Percentiles rank a stretch among this genome's conserved stretches.
Evolutionary conservation across 1,140 invertebrate species (phyloP).

Genomic region (Achroia grisella): DNA sequence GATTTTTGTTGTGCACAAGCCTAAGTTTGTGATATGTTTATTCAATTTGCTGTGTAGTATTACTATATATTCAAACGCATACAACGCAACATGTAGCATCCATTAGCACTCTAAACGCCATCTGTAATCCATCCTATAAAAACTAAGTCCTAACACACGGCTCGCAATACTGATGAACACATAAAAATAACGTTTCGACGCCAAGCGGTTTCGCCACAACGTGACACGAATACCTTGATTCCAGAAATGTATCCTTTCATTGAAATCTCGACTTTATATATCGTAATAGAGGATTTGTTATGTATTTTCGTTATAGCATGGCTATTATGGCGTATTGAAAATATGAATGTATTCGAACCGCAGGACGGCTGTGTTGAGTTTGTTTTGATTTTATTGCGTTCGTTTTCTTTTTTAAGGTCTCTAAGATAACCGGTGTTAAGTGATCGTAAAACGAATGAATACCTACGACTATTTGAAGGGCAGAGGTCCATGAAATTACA

Average conservation of each 20-base stretch:
- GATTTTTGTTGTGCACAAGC: no score
- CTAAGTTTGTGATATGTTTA: no score
- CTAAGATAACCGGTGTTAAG: slow-evolving; percentile 3
- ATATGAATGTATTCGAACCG: slow-evolving; percentile 5
- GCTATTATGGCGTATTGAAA: neutral
- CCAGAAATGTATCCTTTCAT: no score
- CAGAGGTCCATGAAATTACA: no score
- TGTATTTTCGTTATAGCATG: no score
- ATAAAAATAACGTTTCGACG: slow-evolving; percentile 9
- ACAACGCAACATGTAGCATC: neutral
- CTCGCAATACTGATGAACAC: slow-evolving; percentile 12
- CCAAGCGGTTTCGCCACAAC: slow-evolving; percentile 3
- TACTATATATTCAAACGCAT: no score
- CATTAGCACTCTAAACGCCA: slow-evolving; percentile 4
- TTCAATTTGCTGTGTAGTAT: no score
- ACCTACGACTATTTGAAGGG: no score
- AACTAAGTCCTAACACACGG: slow-evolving; percentile 6
- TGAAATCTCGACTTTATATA: no score
- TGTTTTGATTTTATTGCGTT: slow-evolving; percentile 16
- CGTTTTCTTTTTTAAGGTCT: slow-evolving; percentile 9
- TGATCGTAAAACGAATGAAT: neutral
- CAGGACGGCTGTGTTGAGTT: slow-evolving; percentile 9
- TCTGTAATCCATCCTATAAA: slow-evolving; percentile 15
- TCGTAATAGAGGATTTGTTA: no score
- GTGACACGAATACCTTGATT: no score